Evolutionary conservation across 2,888 invertebrate genomes (phyloP), one percentile per base, ranked within the genome.

Genomic region (Meandrusa payeni): DNA sequence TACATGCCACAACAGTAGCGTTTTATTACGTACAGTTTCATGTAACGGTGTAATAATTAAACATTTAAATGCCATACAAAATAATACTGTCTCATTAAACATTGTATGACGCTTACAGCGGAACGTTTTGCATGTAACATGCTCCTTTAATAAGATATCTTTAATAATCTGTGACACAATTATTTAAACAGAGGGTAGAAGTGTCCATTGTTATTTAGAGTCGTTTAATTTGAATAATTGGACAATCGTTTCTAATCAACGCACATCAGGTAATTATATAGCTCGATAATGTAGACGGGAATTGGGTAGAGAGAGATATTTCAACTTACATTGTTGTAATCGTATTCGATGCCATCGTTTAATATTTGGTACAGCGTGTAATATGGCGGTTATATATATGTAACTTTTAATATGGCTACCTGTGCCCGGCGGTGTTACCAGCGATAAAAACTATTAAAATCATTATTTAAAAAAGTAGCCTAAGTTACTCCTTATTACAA

Each of bases 181-280:
- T 37, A 37, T 31, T 42, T 42, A 19, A 17, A 24, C 37, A 37
- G 10, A 43, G 24, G 24, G 12, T 19, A 5, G 7, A 37, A 24
- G 24, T 9, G 31, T 28, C 11, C 43, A 10, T 12, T 19, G 26
- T 43, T 37, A 43, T 43, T 43, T 31, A 10, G 24, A 31, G 37
- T 32, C 31, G 20, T 43, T 43, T 37, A 43, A 43, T 43, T 43
- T 43, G 23, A 43, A 43, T 43, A 43, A 43, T 31, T 43, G 31
- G 6, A 2, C 31, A 37, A 31, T 31, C 9, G 7, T 20, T 31
- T 37, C 37, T 43, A 37, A 43, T 43, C 43, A 20, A 37, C 29
- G 13, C 31, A 23, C 7, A 41, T 43, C 43, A 24, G 31, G 6
- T 17, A 43, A 43, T 43, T 37, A 37, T 37, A 32, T 10, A 31